Base-by-base conservation (phyloP, 2,113 vertebrate species). In the Nannospalax galili region DNA sequence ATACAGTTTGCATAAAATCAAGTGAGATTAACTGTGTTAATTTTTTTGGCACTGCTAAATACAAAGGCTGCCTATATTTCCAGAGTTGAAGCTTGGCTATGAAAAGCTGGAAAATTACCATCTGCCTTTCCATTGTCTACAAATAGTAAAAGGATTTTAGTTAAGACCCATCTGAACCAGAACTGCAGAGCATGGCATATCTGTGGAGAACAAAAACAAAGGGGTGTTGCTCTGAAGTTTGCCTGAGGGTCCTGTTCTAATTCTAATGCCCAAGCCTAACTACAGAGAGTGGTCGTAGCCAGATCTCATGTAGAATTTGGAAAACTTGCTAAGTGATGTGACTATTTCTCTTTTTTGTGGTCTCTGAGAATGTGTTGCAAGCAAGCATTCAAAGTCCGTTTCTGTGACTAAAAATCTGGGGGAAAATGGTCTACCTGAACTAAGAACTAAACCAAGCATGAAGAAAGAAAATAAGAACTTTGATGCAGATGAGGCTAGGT, bases 121-220 rank as follows among this genome's bases (percentile, higher is more conserved):
- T 92, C 88, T 96, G 78, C 69, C 77, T 28, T 79, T 90, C 26
- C 77, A 97, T 92, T 95, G 85, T 95, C 67, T 94, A 48, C 40
- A 90, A 82, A 92, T 52, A 88, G 93, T 85, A 97, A 97, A 96
- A 35, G 67, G 92, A 40, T 69, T 74, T 88, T 37, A 75, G 81
- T 86, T 82, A 95, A 95, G 93, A 88, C 73, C 85, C 78, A 24
- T 56, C 9, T 56, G 78, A 85, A 91, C 64, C 1, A 69, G 40
- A 85, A 96, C 42, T 92, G 78, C 78, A 56, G 48, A 94, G 40
- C 58, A 35, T 24, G 32, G n/a, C 24, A 70, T 52, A 79, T 62
- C 1, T 4, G 8, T 37, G 16, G 32, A n/a, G 42, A 69, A 75
- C 30, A 72, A 62, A 96, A 37, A 15, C 7, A 26, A 1, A n/a